These are phyloP conservation scores for Zaprionus obscuricornis DNA, from an alignment of 2,888 invertebrate genomes.

Conservation along the genomic window DNA sequence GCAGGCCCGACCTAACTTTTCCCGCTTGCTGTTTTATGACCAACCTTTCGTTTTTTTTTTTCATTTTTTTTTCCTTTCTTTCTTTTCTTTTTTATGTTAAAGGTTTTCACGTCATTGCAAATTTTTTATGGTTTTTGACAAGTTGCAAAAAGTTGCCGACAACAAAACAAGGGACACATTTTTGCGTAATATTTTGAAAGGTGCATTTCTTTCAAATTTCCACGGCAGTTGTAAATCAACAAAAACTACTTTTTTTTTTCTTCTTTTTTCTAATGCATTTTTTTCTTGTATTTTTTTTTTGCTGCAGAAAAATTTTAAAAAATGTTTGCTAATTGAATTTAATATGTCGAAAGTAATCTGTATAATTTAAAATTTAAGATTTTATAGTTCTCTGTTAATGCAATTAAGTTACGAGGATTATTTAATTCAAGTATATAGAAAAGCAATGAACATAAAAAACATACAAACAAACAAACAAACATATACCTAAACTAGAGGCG, in stretches of 20 bases:
- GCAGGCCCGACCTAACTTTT: constrained; percentile 60
- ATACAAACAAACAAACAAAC: constrained; percentile 12
- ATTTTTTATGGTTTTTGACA: constrained; percentile 76
- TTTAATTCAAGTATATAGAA: constrained; percentile 4
- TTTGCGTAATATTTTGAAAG: constrained; percentile 78
- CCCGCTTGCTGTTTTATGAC: constrained; percentile 72
- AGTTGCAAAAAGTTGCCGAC: constrained; percentile 53
- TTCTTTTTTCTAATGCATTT: constrained; percentile 15
- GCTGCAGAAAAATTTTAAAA: too few relatives aligned
- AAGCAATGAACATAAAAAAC: constrained; percentile 37
- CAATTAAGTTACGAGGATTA: too few relatives aligned
- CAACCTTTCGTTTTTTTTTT: constrained; percentile 39
- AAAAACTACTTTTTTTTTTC: not conserved
- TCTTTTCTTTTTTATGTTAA: constrained; percentile 45
- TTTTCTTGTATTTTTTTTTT: not conserved
- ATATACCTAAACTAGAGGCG: too few relatives aligned
- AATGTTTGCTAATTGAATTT: too few relatives aligned
- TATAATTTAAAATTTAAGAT: too few relatives aligned
- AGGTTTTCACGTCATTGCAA: constrained; percentile 52
- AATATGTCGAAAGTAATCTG: too few relatives aligned
- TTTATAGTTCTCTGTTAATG: too few relatives aligned
- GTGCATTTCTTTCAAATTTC: constrained; percentile 63
- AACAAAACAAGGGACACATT: constrained; percentile 48
- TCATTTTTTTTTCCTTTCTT: constrained; percentile 18
- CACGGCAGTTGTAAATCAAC: constrained; percentile 64